Evolutionary conservation across 2,113 vertebrate species (phyloP), one percentile per base, ranked within the genome.

Genomic region (Corydoras maculifer): DNA sequence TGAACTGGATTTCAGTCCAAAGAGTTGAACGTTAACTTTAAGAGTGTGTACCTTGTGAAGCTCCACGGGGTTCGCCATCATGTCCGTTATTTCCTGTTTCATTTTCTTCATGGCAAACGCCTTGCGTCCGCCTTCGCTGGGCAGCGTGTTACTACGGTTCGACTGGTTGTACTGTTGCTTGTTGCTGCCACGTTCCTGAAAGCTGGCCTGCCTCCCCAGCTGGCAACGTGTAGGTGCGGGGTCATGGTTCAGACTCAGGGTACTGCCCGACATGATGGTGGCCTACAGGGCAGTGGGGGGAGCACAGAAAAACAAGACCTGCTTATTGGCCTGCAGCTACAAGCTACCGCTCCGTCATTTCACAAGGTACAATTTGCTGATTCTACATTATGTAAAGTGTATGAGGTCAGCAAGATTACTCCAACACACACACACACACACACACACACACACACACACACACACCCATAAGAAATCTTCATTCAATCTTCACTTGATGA

Each of bases 211-310:
- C 57, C 97, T 89, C 66, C 94, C 96, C 81, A 99, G 90, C 8
- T 93, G 93, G 84, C 86, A 92, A 68, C 93, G 93, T 66, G 87
- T 75, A 2, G 90, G 88, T 8, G 90, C 81, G 49, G 91, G 91
- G 75, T 98, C 96, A 3, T 96, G 94, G 86, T 96, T 96, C 87
- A 99, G 86, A 81, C 95, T 98, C 84, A 97, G 84, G 66, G 90
- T 96, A 83, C 96, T 98, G 82, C 97, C 95, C 59, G 95, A 98
- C 97, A 99, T 99, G 84, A 99, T 99, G 80, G 96, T 97, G 62
- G 96, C 96, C 96, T 99, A 86, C 57, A 67, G 53, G 13, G 59
- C 30, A 51, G 53, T 50, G 32, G 64, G 13, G 60, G 64, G 48
- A 68, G 75, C 61, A 79, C n/a, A 60, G n/a, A 58, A 14, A 64